Conservation (phyloP, 2,888 invertebrate species). For the Spilarctia lutea region DNA sequence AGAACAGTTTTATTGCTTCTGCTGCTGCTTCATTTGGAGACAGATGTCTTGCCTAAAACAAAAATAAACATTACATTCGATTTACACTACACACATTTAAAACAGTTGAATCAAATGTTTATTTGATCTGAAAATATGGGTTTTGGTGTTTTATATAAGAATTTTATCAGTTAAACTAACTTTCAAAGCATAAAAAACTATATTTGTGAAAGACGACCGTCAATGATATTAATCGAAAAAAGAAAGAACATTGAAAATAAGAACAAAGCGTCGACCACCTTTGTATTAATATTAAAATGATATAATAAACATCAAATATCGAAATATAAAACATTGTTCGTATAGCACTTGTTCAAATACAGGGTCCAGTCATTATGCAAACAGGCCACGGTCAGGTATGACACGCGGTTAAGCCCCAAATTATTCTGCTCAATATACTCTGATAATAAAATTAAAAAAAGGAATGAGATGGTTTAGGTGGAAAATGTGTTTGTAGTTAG, state of each 20-base stretch:
- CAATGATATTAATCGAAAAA: neutral
- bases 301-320: neutral
- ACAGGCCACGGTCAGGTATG: neutral
- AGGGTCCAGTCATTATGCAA: neutral
- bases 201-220: neutral
- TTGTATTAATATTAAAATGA: neutral
- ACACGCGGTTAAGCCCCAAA: too few relatives aligned
- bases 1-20: slow-evolving; percentile 94
- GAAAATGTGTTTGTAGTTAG: too few relatives aligned
- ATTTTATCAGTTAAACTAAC: too few relatives aligned
- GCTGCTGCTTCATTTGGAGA: slow-evolving; percentile 97
- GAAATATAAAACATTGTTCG: neutral
- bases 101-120: too few relatives aligned
- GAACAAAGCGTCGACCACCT: neutral
- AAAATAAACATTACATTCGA: neutral
- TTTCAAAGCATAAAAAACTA: too few relatives aligned
- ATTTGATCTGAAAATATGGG: too few relatives aligned
- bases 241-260: neutral
- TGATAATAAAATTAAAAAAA: too few relatives aligned
- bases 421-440: too few relatives aligned
- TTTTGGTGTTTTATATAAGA: too few relatives aligned
- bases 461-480: too few relatives aligned
- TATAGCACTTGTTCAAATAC: neutral
- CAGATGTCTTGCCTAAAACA: slow-evolving; percentile 88
- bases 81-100: too few relatives aligned